phyloP scores from a whole-genome alignment of 2,113 vertebrate genomes.

The Chaetops frenatus region DNA sequence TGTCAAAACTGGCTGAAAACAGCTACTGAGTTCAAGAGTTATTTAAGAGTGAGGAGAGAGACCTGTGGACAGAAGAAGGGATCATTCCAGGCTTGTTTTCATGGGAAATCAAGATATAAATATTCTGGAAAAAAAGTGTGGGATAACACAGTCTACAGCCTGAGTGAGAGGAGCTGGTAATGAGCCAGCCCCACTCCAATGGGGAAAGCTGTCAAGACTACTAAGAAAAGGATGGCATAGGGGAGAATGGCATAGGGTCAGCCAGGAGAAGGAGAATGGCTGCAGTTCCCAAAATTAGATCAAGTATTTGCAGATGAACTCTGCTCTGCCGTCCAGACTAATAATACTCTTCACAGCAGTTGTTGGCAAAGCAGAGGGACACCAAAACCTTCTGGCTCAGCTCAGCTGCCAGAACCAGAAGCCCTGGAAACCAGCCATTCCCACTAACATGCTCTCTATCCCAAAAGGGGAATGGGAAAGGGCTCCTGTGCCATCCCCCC shows the following conservation, averaged over 20 bases:
- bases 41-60: conserved; percentile 5
- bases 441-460: background rate
- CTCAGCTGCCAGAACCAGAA: background rate
- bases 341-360: background rate
- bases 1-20: conserved; percentile 25
- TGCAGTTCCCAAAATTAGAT: background rate
- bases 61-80: background rate
- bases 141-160: background rate
- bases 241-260: background rate
- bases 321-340: accelerated
- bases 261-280: background rate
- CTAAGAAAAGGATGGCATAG: background rate
- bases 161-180: background rate
- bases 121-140: background rate
- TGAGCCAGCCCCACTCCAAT: background rate
- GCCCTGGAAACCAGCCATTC: background rate
- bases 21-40: background rate
- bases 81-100: conserved; percentile 8
- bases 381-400: background rate
- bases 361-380: background rate
- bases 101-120: conserved; percentile 41
- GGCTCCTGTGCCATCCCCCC: background rate
- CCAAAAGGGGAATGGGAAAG: background rate
- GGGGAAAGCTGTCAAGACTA: background rate
- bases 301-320: background rate